Conservation (phyloP, 1,140 invertebrate genomes). For the Euwallacea fornicatus region DNA sequence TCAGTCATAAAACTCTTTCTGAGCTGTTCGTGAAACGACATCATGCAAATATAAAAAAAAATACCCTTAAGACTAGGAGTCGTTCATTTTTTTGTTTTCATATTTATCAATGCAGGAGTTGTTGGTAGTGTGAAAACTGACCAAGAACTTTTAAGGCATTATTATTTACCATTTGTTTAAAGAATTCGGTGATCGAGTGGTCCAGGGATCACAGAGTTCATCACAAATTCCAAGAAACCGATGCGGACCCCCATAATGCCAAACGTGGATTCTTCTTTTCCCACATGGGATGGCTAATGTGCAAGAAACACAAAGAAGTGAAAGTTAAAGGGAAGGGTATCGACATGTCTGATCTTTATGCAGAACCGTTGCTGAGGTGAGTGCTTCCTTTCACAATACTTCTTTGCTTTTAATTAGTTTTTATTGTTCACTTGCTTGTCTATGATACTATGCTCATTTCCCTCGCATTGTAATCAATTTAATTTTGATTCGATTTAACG, state of each 20-base stretch:
- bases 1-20: too few relatives aligned
- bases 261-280: conserved; percentile 95
- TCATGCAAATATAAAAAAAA: too few relatives aligned
- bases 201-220: conserved; percentile 92
- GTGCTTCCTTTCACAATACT: conserved; percentile 45
- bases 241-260: conserved; percentile 96
- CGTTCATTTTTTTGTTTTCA: too few relatives aligned
- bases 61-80: too few relatives aligned
- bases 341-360: conserved; percentile 82
- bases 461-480: not conserved
- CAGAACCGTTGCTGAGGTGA: conserved; percentile 78
- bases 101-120: too few relatives aligned
- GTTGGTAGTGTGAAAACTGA: too few relatives aligned
- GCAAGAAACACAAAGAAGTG: conserved; percentile 89
- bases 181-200: conserved; percentile 96
- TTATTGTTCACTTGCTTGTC: conserved; percentile 59
- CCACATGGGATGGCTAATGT: conserved; percentile 92
- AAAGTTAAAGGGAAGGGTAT: conserved; percentile 83
- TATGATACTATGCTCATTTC: not conserved
- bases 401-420: not conserved
- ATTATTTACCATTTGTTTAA: conserved; percentile 32
- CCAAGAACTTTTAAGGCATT: too few relatives aligned
- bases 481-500: too few relatives aligned
- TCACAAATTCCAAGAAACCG: conserved; percentile 95
- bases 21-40: too few relatives aligned